Evolutionary conservation across 2,797 vertebrate genomes (phyloP), one percentile per base, ranked within the genome.

Genomic region (Urophycis tenuis): DNA sequence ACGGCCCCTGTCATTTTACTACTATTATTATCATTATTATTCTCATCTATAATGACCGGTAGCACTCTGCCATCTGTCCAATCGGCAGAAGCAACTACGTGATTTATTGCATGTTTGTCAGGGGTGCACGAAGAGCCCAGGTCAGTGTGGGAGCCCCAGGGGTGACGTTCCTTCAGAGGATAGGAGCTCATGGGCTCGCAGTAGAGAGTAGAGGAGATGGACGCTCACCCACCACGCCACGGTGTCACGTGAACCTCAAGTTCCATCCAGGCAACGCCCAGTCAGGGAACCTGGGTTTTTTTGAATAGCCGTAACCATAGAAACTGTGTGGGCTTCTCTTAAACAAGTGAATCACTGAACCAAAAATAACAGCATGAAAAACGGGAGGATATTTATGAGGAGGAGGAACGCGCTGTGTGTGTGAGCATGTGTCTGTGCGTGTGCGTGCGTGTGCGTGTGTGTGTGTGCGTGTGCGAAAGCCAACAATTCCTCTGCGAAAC

Each of bases 311-410:
- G 91, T 92, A 91, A 81, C 91, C 86, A 92, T 92, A 88, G 92
- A 88, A 92, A 93, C 93, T 88, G 85, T 88, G 85, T 85, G 81
- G 86, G 89, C 84, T 91, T 90, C 80, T 29, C n/a, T 29, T 64
- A 12, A 64, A 64, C 10, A 12, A 67, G 60, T 41, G 39, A 41
- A 67, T 67, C 60, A 29, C 25, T 11, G 25, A 67, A 85, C 77
- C 79, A 81, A 86, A 89, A 86, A 86, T 82, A 89, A 83, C 77
- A 78, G 78, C 5, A 71, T 81, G 75, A 79, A 79, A 80, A 71
- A 78, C 60, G 84, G 78, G 79, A 76, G 69, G 34, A 72, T 22
- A 36, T 67, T 29, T 67, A 72, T 72, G 33, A 12, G 12, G 14
- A 39, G 36, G 33, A 6, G 71, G 19, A 36, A 25, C 8, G 3